These are phyloP conservation scores for Agrochola lychnidis DNA, from an alignment of 2,888 invertebrate genomes.

Conservation along the genomic window DNA sequence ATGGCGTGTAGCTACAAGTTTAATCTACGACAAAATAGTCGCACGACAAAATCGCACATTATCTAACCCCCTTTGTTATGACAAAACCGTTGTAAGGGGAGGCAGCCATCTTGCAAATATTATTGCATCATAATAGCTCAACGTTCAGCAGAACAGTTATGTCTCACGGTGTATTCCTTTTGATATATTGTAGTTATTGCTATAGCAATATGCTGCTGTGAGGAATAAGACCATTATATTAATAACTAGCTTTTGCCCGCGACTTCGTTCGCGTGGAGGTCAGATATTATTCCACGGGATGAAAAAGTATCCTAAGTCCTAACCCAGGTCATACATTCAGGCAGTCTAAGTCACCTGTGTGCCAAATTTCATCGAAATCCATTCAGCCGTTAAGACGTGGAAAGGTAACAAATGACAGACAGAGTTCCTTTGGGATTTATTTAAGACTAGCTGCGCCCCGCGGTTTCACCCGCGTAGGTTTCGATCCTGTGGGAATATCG, in stretches of 20 bases:
- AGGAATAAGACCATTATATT: not conserved
- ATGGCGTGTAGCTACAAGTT: not conserved
- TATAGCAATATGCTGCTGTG: not conserved
- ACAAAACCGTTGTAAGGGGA: constrained; percentile 65
- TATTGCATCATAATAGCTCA: constrained; percentile 71
- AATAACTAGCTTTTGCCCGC: not conserved
- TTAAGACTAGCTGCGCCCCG: no score
- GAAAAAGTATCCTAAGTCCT: not conserved
- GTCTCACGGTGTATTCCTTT: constrained; percentile 69
- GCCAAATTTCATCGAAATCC: not conserved
- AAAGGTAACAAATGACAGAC: not conserved
- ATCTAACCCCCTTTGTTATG: constrained; percentile 63
- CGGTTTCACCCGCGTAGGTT: no score
- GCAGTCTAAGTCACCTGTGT: not conserved
- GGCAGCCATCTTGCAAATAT: constrained; percentile 74
- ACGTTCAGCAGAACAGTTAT: constrained; percentile 60
- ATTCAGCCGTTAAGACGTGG: not conserved
- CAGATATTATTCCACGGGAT: not conserved
- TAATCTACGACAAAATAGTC: constrained; percentile 43
- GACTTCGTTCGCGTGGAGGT: not conserved
- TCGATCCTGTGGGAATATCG: no score
- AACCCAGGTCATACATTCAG: not conserved
- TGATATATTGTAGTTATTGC: constrained; percentile 38
- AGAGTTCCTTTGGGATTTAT: not conserved
- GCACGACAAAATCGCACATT: constrained; percentile 41